Percentiles rank a stretch among this genome's conserved stretches.
Conservation (phyloP, 2,113 vertebrate genomes). For the Osmerus mordax region DNA sequence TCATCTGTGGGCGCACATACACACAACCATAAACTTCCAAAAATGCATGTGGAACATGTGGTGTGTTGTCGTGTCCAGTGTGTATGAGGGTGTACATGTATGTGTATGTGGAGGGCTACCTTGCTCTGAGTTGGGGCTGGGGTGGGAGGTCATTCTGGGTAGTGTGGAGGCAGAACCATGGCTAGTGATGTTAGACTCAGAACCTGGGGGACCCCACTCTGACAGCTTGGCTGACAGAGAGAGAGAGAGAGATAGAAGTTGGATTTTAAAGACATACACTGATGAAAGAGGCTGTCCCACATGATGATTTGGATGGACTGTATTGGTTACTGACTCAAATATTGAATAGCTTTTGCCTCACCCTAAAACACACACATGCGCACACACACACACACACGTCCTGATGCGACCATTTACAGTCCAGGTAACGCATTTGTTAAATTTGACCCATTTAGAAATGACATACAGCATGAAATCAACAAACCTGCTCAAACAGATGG, state of each 20-base stretch:
- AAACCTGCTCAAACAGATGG: too few relatives aligned
- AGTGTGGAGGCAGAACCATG: slow-evolving; percentile 72
- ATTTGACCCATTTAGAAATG: too few relatives aligned
- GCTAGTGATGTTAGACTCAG: slow-evolving; percentile 64
- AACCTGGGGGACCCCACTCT: slow-evolving; percentile 72
- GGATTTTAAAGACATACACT: not conserved
- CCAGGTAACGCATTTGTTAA: too few relatives aligned
- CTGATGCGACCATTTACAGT: too few relatives aligned
- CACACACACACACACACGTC: slow-evolving; percentile 20
- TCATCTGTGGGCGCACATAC: slow-evolving; percentile 64
- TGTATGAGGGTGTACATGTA: not conserved
- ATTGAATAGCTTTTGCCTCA: not conserved
- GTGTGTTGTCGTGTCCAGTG: not conserved
- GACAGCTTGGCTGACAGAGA: slow-evolving; percentile 49
- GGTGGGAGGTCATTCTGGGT: slow-evolving; percentile 67
- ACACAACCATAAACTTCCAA: slow-evolving; percentile 1
- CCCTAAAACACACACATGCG: not conserved
- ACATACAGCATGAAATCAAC: too few relatives aligned
- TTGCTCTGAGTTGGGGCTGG: slow-evolving; percentile 65
- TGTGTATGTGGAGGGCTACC: slow-evolving; percentile 57
- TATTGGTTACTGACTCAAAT: not conserved
- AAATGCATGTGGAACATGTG: not conserved
- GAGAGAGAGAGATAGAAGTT: not conserved
- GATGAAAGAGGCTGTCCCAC: not conserved
- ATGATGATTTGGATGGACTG: too few relatives aligned